Percentiles rank a stretch among this genome's conserved stretches.
Conservation (phyloP, 1,140 invertebrate genomes). For the Drosophila setifemur region DNA sequence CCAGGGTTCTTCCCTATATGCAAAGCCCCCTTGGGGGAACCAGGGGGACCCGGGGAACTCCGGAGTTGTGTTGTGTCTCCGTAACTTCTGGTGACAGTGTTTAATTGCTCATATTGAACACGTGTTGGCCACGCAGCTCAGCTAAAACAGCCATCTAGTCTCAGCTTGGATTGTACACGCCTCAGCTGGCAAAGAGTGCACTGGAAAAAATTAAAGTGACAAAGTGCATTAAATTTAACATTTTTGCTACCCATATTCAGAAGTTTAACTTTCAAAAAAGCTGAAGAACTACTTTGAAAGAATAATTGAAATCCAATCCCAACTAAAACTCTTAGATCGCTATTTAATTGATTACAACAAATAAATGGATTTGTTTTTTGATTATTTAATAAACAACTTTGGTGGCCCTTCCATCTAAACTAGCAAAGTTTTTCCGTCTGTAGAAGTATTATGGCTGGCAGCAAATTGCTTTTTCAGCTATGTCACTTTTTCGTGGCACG, state of each 20-base stretch:
- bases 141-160: slow-evolving; percentile 14
- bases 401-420: too few species aligned
- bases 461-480: slow-evolving; percentile 80
- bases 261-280: too few species aligned
- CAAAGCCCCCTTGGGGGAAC: slow-evolving; percentile 15
- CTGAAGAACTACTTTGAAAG: background rate
- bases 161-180: slow-evolving; percentile 44
- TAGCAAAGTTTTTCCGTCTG: slow-evolving; percentile 9
- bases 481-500: slow-evolving; percentile 72
- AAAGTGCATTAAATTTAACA: background rate
- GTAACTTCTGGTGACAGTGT: slow-evolving; percentile 73
- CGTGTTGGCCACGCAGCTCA: slow-evolving; percentile 49
- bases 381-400: too few species aligned
- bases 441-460: slow-evolving; percentile 58
- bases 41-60: background rate
- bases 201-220: background rate
- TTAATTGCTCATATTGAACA: slow-evolving; percentile 81
- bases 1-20: background rate
- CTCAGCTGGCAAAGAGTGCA: slow-evolving; percentile 26
- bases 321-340: too few species aligned
- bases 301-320: too few species aligned
- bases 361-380: too few species aligned
- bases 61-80: slow-evolving; percentile 45
- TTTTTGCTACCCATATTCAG: too few species aligned
- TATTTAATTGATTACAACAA: too few species aligned